phyloP scores from a whole-genome alignment of 2,113 vertebrate genomes.

The Condylura cristata region DNA sequence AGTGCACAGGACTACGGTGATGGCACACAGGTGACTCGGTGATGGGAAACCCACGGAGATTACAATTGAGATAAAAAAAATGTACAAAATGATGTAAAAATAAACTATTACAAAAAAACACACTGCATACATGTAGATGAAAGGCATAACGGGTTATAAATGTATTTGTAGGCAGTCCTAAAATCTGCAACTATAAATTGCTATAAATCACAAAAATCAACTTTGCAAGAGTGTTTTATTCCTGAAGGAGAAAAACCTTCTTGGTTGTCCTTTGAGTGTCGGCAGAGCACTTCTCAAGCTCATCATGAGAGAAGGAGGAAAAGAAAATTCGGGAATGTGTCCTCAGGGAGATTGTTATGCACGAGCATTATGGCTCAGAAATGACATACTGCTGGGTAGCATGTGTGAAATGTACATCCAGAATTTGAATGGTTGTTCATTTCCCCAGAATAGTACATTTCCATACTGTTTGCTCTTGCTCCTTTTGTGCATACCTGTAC shows the following conservation, averaged over 20 bases:
- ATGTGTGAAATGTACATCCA: neutral
- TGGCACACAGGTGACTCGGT: too few relatives aligned
- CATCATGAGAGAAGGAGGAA: neutral
- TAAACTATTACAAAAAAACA: too few relatives aligned
- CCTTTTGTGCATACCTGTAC: neutral
- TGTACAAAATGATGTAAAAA: too few relatives aligned
- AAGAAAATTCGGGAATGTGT: conserved; percentile 18
- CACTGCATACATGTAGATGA: neutral
- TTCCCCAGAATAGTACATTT: neutral
- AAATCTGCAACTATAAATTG: neutral
- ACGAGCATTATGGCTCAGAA: neutral
- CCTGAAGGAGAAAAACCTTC: neutral
- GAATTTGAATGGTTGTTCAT: neutral
- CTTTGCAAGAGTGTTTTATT: neutral
- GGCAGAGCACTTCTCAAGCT: conserved; percentile 13
- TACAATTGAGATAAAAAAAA: too few relatives aligned
- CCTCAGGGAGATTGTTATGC: neutral
- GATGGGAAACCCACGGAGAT: too few relatives aligned
- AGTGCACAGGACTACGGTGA: too few relatives aligned
- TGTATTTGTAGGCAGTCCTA: neutral
- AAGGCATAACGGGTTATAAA: neutral
- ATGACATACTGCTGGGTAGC: neutral
- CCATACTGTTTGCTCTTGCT: neutral
- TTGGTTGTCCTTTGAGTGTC: conserved; percentile 15
- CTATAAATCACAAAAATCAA: conserved; percentile 47